Conservation (phyloP, 2,888 invertebrate species). For the Exocentrus adspersus region DNA sequence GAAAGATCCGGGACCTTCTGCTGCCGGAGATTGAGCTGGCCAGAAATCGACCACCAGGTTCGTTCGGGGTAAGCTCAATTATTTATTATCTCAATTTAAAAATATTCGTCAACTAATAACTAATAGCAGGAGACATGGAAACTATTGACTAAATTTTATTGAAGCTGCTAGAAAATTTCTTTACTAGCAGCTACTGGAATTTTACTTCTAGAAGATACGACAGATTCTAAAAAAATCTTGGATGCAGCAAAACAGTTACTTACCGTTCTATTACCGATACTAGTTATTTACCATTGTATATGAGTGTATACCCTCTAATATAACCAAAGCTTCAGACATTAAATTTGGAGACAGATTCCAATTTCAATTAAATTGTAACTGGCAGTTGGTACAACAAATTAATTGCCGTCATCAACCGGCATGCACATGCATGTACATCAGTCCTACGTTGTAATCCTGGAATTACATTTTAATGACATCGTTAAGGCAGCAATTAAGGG, state of each 20-base stretch:
- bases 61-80: slow-evolving; percentile 78
- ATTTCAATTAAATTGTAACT: background rate
- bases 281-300: too few species aligned
- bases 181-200: too few species aligned
- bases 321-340: background rate
- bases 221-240: too few species aligned
- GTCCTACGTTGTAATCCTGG: background rate
- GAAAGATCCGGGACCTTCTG: slow-evolving; percentile 78
- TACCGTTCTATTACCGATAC: too few species aligned
- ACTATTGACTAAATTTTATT: too few species aligned
- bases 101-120: too few species aligned
- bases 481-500: background rate
- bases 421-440: background rate
- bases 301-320: background rate
- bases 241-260: too few species aligned
- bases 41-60: slow-evolving; percentile 84
- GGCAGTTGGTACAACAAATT: background rate
- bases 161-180: too few species aligned
- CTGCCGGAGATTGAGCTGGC: slow-evolving; percentile 82
- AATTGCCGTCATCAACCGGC: background rate
- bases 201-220: too few species aligned
- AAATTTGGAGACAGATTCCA: background rate
- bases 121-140: too few species aligned
- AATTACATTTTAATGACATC: background rate
- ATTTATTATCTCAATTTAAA: background rate